Conservation (phyloP, 92 coral and sea anemone species). For the Micromussa lordhowensis region DNA sequence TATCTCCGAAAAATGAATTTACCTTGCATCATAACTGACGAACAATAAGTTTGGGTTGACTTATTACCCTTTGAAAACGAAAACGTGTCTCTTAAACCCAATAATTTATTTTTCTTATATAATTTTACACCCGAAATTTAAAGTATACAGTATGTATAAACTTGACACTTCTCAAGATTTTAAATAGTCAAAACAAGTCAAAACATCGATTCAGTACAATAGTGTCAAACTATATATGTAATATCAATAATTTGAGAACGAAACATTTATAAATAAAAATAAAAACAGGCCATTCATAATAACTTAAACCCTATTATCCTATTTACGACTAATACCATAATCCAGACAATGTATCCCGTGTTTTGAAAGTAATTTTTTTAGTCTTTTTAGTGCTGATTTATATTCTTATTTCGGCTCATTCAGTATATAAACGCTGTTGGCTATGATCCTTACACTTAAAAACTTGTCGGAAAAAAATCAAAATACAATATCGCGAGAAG, state of each 20-base stretch:
- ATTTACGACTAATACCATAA: not conserved
- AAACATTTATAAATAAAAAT: not conserved
- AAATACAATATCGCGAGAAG: slow-evolving; percentile 8
- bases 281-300: not conserved
- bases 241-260: not conserved
- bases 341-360: not conserved
- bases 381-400: not conserved
- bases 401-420: not conserved
- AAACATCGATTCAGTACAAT: not conserved
- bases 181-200: not conserved
- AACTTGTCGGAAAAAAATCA: slow-evolving; percentile 8
- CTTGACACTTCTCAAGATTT: not conserved
- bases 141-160: not conserved
- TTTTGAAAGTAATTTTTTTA: not conserved
- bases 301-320: not conserved
- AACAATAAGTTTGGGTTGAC: not conserved
- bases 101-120: not conserved
- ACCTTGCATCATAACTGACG: no score
- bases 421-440: not conserved
- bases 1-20: not conserved
- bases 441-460: not conserved
- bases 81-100: not conserved
- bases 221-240: not conserved
- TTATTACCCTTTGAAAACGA: not conserved
- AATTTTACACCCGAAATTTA: not conserved